phyloP scores from a whole-genome alignment of 1,140 invertebrate species.

The Galleria mellonella region DNA sequence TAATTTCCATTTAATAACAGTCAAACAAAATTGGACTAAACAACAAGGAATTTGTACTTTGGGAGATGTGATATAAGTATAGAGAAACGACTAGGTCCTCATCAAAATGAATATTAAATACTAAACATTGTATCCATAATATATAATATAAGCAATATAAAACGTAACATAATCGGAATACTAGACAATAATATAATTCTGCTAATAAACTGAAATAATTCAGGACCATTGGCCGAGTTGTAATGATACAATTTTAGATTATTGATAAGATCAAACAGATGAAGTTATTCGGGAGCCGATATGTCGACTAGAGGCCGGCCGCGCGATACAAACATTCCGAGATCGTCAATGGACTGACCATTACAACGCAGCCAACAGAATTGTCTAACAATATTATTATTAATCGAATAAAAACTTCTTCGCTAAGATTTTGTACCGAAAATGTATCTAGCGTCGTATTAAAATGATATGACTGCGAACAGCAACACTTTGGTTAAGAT shows the following conservation, averaged over 20 bases:
- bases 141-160: constrained; percentile 74
- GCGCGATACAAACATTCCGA: constrained; percentile 15
- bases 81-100: constrained; percentile 75
- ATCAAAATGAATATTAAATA: constrained; percentile 72
- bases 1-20: constrained; percentile 72
- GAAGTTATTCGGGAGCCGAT: constrained; percentile 26
- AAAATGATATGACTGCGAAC: constrained; percentile 72
- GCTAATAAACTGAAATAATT: constrained; percentile 72
- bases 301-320: constrained; percentile 58
- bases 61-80: constrained; percentile 73
- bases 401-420: constrained; percentile 68
- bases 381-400: constrained; percentile 68
- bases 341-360: constrained; percentile 23
- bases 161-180: constrained; percentile 73
- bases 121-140: constrained; percentile 72
- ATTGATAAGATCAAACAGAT: background rate
- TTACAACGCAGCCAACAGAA: constrained; percentile 56
- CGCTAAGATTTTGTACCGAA: constrained; percentile 68
- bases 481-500: constrained; percentile 69
- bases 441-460: constrained; percentile 66
- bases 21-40: constrained; percentile 76
- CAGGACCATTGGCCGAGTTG: constrained; percentile 47
- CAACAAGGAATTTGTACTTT: constrained; percentile 77
- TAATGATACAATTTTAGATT: constrained; percentile 26
- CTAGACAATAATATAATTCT: constrained; percentile 73